A percentile compares a stretch with the other conserved stretches of the same genome.
These are phyloP conservation scores for Priocnemis perturbator DNA, from an alignment of 2,888 invertebrate genomes.

Conservation along the genomic window DNA sequence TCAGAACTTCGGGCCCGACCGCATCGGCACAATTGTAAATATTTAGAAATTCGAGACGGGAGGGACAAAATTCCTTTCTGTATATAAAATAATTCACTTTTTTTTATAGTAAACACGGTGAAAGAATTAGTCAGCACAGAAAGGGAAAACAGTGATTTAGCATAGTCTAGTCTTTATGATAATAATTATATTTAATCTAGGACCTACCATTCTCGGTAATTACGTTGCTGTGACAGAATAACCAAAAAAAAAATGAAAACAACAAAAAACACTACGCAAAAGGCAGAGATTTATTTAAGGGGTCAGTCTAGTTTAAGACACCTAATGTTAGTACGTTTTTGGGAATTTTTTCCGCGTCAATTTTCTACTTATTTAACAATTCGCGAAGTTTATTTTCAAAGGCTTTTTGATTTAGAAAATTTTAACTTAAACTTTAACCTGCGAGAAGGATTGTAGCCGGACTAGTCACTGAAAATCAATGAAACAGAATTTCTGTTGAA, in stretches of 20 bases:
- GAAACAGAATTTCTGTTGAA: too few species aligned
- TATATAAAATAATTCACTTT: conserved; percentile 25
- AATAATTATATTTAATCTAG: conserved; percentile 39
- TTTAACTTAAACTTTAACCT: too few species aligned
- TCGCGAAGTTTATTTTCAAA: too few species aligned
- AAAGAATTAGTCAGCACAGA: conserved; percentile 28
- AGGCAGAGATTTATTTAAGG: conserved; percentile 12
- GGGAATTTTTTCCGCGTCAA: too few species aligned
- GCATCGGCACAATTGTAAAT: not conserved
- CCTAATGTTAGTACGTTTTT: too few species aligned
- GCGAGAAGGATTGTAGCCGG: too few species aligned
- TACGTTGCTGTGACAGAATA: conserved; percentile 58
- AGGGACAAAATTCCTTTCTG: conserved; percentile 14
- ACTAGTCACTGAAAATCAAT: too few species aligned
- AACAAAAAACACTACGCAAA: too few species aligned
- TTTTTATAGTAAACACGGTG: conserved; percentile 26
- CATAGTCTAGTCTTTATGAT: conserved; percentile 62
- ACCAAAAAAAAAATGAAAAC: conserved; percentile 42
- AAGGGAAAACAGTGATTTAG: conserved; percentile 57
- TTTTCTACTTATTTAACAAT: too few species aligned
- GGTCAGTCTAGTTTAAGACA: too few species aligned
- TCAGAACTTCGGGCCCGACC: too few species aligned
- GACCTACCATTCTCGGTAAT: conserved; percentile 56
- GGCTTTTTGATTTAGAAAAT: too few species aligned
- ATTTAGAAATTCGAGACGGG: not conserved